These are phyloP conservation scores for Spatulosminthurus flaviceps DNA, from an alignment of 2,888 invertebrate species.

Conservation along the genomic window DNA sequence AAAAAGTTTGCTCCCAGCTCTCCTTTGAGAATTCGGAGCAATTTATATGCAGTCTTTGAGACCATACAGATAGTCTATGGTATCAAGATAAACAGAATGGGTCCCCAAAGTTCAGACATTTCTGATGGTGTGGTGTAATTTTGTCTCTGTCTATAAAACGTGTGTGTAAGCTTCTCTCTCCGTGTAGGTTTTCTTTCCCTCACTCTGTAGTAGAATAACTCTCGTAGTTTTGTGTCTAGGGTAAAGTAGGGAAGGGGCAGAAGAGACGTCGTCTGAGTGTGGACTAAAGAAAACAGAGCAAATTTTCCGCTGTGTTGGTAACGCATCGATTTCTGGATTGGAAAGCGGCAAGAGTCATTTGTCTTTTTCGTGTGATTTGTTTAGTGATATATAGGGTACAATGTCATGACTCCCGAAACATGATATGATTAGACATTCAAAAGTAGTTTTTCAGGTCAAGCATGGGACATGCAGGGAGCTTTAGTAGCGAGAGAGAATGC, in stretches of 20 bases:
- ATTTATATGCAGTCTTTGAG: conserved; percentile 41
- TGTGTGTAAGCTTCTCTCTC: neutral
- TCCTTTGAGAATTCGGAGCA: conserved; percentile 11
- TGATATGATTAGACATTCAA: conserved; percentile 59
- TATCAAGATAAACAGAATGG: conserved; percentile 35
- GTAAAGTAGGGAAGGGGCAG: neutral
- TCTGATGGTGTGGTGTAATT: neutral
- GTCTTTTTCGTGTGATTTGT: conserved; percentile 62
- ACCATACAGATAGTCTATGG: neutral
- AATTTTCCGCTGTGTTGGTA: conserved; percentile 47
- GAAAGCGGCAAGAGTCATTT: conserved; percentile 59
- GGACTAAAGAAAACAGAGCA: conserved; percentile 28
- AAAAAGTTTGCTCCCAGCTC: neutral
- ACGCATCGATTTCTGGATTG: conserved; percentile 51
- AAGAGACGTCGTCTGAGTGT: conserved; percentile 5
- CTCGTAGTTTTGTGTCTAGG: neutral
- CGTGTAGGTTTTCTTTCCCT: neutral
- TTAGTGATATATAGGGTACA: conserved; percentile 51
- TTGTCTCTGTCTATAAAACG: neutral
- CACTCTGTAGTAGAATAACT: neutral
- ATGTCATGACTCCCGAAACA: conserved; percentile 54
- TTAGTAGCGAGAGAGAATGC: neutral
- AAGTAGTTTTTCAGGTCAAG: conserved; percentile 59
- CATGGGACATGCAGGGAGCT: conserved; percentile 49
- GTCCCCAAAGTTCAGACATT: conserved; percentile 32